phyloP scores from a whole-genome alignment of 2,113 vertebrate genomes.

The Ictidomys tridecemlineatus region DNA sequence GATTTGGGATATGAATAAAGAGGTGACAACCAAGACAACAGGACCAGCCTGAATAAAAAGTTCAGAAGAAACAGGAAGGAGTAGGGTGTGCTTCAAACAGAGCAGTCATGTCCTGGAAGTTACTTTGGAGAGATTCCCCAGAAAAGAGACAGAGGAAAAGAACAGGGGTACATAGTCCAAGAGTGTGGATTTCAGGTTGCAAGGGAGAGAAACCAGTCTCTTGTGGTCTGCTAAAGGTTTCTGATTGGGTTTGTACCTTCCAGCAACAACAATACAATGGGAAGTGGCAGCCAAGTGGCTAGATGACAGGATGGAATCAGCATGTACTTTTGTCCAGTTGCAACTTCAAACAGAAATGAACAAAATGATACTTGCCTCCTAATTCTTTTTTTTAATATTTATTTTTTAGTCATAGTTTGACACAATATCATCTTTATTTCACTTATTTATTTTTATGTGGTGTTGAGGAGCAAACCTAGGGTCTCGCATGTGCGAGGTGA shows the following conservation, averaged over 20 bases:
- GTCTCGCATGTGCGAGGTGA: too few relatives aligned
- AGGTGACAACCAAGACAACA: background rate
- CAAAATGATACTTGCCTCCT: background rate
- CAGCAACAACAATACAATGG: background rate
- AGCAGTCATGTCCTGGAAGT: background rate
- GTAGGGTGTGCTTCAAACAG: background rate
- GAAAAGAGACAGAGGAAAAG: background rate
- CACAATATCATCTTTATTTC: too few relatives aligned
- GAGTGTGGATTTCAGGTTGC: background rate
- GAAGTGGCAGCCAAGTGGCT: background rate
- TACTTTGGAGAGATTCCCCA: background rate
- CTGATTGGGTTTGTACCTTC: background rate
- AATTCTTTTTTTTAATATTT: background rate
- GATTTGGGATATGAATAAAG: background rate
- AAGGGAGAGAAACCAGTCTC: background rate
- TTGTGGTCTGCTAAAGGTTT: background rate
- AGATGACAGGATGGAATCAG: background rate
- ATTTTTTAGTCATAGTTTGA: too few relatives aligned
- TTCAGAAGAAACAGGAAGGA: background rate
- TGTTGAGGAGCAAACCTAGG: too few relatives aligned
- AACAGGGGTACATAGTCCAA: background rate
- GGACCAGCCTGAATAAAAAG: background rate
- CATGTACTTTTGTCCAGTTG: background rate
- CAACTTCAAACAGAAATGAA: background rate
- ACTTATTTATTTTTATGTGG: too few relatives aligned